Percentiles rank a stretch among this genome's conserved stretches.
Evolutionary conservation across 2,113 vertebrate species (phyloP).

Genomic region (Gymnobelideus leadbeateri): DNA sequence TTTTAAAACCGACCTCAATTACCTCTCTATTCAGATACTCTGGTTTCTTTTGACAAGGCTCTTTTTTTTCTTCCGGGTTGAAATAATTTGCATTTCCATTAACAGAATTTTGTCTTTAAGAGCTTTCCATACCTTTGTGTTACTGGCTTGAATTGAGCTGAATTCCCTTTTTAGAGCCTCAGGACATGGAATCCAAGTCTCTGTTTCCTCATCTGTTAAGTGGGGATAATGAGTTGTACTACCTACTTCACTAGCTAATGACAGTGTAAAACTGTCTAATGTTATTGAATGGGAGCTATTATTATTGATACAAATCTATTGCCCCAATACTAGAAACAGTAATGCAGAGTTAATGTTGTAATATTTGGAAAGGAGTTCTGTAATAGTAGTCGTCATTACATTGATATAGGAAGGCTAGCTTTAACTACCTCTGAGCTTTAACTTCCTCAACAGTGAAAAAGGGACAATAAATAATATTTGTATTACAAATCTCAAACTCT

Average conservation of each 20-base stretch:
- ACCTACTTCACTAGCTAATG: background rate
- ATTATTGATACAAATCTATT: background rate
- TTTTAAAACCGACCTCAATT: background rate
- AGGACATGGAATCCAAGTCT: background rate
- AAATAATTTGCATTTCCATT: background rate
- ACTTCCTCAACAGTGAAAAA: slow-evolving; percentile 47
- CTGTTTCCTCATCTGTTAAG: background rate
- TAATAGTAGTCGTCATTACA: no score
- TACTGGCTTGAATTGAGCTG: background rate
- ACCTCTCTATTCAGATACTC: background rate
- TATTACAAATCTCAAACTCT: background rate
- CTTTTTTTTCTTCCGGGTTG: background rate
- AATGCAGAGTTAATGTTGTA: background rate
- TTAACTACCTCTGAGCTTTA: slow-evolving; percentile 30
- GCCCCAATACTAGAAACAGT: background rate
- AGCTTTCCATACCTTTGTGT: background rate
- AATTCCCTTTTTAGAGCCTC: background rate
- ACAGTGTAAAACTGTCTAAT: background rate
- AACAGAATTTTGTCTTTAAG: background rate
- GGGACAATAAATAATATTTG: background rate
- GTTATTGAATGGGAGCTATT: background rate
- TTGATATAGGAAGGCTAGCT: background rate
- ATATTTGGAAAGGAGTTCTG: background rate
- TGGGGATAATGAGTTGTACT: background rate
- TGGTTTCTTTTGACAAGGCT: background rate